Base-by-base conservation (phyloP, 2,113 vertebrate genomes). In the Euleptes europaea region DNA sequence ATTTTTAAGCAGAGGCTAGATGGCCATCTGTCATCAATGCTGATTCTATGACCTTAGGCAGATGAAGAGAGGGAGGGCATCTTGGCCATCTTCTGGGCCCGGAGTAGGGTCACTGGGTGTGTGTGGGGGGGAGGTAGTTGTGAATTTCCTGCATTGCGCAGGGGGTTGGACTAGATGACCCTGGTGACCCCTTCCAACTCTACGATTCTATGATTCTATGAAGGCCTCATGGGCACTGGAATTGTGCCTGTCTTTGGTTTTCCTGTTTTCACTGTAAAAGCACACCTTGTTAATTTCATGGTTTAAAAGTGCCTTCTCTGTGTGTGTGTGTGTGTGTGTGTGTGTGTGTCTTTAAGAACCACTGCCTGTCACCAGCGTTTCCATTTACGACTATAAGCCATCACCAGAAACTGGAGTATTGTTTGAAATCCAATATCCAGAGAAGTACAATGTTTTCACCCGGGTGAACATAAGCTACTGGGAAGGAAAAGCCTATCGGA, bases 381-480 rank as follows among this genome's bases (percentile, higher is more conserved):
- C 95, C 54, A 97, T 99, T 79, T 97, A 96, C 21, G 98, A 99
- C 92, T 98, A 97, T 73, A 97, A 95, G 81, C 97, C 97, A 66
- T 97, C 98, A 91, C 98, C 98, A 85, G 98, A 99, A 96, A 99
- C 97, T 47, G 98, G 97, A 75, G 98, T 99, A 19, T 90, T 99
- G 70, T 99, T 99, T 93, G 96, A 99, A 90, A 97, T 99, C 84
- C 96, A 97, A 66, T 97, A 97, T 85, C 98, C 98, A 1, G 95
- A 97, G 78, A 97, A 98, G 72, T 96, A 95, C 81, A 99, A 97
- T 78, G 95, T 98, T 88, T 99, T 98, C 92, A 99, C 97, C 84
- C 95, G 98, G 87, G 98, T 99, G 35, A 99, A 99, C 94, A 99
- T 99, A 95, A 99, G 98, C 95, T 99, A 97, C 78, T 96, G 95